Conservation (phyloP, 1,140 invertebrate species). For the Geopemphigus sp. region DNA sequence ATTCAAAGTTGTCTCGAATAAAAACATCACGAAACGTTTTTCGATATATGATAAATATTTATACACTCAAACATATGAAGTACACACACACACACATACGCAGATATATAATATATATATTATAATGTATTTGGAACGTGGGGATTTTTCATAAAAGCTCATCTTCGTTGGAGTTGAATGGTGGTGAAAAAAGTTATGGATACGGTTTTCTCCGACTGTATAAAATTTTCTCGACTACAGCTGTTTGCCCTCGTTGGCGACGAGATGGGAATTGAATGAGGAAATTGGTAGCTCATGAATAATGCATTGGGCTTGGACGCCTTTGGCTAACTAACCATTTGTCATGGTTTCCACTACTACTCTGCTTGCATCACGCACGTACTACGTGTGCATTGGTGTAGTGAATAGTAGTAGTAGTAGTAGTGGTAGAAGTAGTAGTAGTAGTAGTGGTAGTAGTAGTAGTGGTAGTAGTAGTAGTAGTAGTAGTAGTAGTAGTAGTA, state of each 20-base stretch:
- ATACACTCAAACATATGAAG: not conserved
- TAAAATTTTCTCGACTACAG: slow-evolving; percentile 34
- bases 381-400: too few species aligned
- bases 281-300: slow-evolving; percentile 13
- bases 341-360: slow-evolving; percentile 4
- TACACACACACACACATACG: not conserved
- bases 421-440: too few species aligned
- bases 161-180: not conserved
- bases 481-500: too few species aligned
- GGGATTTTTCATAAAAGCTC: slow-evolving; percentile 46
- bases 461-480: not conserved
- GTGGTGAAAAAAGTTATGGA: slow-evolving; percentile 14
- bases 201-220: slow-evolving; percentile 17
- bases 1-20: not conserved
- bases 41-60: slow-evolving; percentile 38
- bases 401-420: too few species aligned
- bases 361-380: not conserved
- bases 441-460: too few species aligned
- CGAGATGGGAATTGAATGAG: not conserved
- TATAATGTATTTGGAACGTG: slow-evolving; percentile 30
- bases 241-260: slow-evolving; percentile 8
- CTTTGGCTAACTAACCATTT: slow-evolving; percentile 45
- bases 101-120: not conserved
- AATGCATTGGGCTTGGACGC: slow-evolving; percentile 20
- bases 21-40: not conserved